phyloP scores from a whole-genome alignment of 2,888 invertebrate genomes.

The Macrophya alboannulata region DNA sequence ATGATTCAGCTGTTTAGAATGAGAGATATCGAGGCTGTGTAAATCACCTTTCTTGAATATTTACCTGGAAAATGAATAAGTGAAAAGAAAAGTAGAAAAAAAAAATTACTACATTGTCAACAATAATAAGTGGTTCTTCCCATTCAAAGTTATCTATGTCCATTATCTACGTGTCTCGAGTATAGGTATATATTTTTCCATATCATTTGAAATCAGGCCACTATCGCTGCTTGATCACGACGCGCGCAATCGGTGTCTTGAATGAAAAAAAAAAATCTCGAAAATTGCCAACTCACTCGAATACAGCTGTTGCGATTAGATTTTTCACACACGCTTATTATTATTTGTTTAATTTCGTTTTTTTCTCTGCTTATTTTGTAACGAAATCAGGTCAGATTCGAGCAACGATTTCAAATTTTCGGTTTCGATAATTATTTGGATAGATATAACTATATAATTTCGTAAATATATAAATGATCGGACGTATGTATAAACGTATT shows the following conservation, averaged over 20 bases:
- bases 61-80: no score
- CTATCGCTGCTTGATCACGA: neutral
- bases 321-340: neutral
- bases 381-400: neutral
- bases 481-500: neutral
- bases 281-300: slow-evolving; percentile 1
- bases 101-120: neutral
- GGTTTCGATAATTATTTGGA: no score
- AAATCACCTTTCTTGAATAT: neutral
- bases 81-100: neutral
- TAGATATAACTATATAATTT: no score
- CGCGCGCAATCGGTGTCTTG: neutral
- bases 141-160: neutral
- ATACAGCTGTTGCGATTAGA: neutral
- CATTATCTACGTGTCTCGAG: neutral
- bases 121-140: neutral
- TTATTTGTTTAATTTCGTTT: neutral
- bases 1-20: no score
- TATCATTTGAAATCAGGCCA: neutral
- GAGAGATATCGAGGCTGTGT: no score
- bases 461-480: no score
- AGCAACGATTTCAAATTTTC: neutral
- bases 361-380: neutral
- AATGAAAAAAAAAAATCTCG: neutral
- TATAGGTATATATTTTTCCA: neutral